These are phyloP conservation scores for Gobio gobio DNA, from an alignment of 2,113 vertebrate genomes.

Conservation along the genomic window DNA sequence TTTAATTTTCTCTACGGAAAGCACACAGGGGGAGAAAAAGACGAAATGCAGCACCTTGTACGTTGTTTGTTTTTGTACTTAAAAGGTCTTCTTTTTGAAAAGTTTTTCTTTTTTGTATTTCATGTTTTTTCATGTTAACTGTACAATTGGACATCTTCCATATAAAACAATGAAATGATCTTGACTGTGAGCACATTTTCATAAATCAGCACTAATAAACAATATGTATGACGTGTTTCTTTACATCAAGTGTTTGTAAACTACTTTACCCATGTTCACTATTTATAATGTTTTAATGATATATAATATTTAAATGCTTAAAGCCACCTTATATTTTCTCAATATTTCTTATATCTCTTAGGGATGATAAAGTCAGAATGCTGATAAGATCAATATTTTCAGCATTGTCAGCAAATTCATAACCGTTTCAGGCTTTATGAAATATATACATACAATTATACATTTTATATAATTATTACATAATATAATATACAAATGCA, in stretches of 20 bases:
- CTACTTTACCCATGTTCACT: background rate
- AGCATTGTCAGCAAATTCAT: too few species aligned
- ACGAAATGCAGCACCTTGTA: constrained; percentile 38
- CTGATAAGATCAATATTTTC: too few species aligned
- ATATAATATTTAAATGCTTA: background rate
- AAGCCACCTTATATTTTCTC: too few species aligned
- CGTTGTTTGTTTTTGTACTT: constrained; percentile 37
- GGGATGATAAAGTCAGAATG: too few species aligned
- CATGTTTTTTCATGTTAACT: constrained; percentile 30
- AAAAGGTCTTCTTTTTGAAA: constrained; percentile 14
- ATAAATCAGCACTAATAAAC: constrained; percentile 52
- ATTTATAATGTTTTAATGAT: background rate
- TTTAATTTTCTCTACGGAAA: constrained; percentile 38
- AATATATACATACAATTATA: too few species aligned
- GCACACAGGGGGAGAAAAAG: constrained; percentile 32
- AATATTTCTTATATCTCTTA: too few species aligned
- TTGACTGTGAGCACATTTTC: constrained; percentile 50
- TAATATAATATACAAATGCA: too few species aligned
- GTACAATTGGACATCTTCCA: constrained; percentile 48
- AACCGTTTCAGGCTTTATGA: too few species aligned
- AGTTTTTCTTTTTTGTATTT: background rate
- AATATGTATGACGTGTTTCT: constrained; percentile 2
- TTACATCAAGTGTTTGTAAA: background rate
- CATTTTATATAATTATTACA: too few species aligned
- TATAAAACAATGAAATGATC: background rate